phyloP scores from a whole-genome alignment of 2,113 vertebrate genomes.

The Engystomops pustulosus region DNA sequence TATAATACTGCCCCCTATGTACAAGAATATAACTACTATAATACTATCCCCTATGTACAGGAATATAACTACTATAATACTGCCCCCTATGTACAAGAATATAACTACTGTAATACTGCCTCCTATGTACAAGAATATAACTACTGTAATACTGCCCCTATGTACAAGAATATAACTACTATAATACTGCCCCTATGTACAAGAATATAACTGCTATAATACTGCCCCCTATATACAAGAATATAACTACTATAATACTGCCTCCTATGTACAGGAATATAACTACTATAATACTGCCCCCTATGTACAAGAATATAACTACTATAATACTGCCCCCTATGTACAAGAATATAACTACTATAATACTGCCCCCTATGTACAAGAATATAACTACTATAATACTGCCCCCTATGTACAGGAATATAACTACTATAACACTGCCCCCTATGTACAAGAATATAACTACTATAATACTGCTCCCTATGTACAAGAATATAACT shows the following conservation, averaged over 20 bases:
- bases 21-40: conserved; percentile 9
- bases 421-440: conserved; percentile 13
- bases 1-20: background rate
- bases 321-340: background rate
- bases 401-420: background rate
- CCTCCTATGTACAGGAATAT: background rate
- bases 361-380: conserved; percentile 1
- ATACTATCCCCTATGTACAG: background rate
- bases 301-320: background rate
- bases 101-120: conserved; percentile 2
- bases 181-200: no score
- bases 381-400: conserved; percentile 20
- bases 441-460: conserved; percentile 3
- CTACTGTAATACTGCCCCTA: no score
- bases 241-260: background rate
- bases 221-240: no score
- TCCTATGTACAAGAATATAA: no score
- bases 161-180: no score
- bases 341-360: background rate
- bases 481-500: conserved; percentile 15
- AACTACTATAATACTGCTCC: conserved; percentile 1
- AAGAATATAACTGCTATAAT: no score
- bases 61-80: background rate
- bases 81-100: background rate
- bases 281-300: background rate